Conservation (phyloP, 35 echinoderm and acorn worm genomes). For the Heliocidaris tuberculata region DNA sequence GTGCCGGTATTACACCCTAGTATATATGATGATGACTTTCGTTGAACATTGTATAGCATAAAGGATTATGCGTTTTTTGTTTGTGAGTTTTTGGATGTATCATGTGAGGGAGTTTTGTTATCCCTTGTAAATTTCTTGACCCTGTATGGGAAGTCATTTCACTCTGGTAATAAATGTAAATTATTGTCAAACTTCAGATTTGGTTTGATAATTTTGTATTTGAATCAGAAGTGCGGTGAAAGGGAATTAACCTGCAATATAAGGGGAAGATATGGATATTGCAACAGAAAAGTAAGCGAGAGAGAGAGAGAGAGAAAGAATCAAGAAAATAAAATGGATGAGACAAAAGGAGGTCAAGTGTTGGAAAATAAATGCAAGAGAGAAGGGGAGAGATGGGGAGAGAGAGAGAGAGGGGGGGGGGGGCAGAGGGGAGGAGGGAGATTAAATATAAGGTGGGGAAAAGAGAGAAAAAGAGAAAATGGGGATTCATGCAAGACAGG, state of each 20-base stretch:
- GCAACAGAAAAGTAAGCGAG: too few relatives aligned
- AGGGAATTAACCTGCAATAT: too few relatives aligned
- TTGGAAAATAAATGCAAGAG: background rate
- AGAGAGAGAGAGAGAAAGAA: background rate
- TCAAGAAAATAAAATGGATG: background rate
- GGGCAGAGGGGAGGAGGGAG: background rate
- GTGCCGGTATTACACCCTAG: background rate
- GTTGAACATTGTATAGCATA: background rate
- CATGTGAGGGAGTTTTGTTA: conserved; percentile 2
- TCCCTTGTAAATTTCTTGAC: conserved; percentile 4
- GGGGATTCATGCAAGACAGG: too few relatives aligned
- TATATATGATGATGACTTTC: background rate
- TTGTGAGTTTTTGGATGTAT: background rate
- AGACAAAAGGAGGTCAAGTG: background rate
- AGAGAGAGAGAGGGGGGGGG: too few relatives aligned
- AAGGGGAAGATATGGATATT: too few relatives aligned
- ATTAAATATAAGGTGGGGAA: background rate
- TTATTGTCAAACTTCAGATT: conserved; percentile 31
- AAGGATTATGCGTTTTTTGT: background rate
- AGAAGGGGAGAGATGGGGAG: background rate
- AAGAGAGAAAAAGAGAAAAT: background rate
- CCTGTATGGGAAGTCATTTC: conserved; percentile 15
- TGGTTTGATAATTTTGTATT: background rate
- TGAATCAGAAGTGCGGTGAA: too few relatives aligned
- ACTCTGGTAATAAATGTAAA: conserved; percentile 55